A percentile compares a stretch with the other conserved stretches of the same genome.
phyloP scores from a whole-genome alignment of 35 echinoderm and acorn worm genomes.

The Ophiothrix spiculata region DNA sequence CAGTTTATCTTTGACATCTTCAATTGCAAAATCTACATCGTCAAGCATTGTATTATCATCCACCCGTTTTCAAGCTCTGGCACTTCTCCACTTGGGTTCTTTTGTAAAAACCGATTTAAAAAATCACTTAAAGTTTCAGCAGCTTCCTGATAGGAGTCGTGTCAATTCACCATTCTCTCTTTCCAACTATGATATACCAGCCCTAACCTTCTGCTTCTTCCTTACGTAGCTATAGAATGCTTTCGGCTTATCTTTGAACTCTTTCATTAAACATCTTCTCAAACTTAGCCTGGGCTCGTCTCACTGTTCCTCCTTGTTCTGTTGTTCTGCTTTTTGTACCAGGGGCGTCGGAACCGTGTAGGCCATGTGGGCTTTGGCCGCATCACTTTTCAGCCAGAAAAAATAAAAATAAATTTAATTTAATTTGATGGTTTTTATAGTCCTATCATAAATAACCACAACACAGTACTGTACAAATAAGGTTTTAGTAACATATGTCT shows the following conservation, averaged over 20 bases:
- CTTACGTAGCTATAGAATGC: conserved; percentile 32
- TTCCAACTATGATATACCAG: neutral
- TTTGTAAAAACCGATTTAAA: neutral
- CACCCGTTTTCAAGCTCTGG: neutral
- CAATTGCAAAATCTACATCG: neutral
- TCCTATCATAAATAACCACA: too few species aligned
- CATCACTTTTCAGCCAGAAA: too few species aligned
- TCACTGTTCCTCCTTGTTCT: conserved; percentile 14
- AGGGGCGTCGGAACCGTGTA: too few species aligned
- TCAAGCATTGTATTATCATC: neutral
- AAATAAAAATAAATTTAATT: too few species aligned
- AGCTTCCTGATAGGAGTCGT: neutral
- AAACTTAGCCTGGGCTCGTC: conserved; percentile 13
- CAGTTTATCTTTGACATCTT: conserved; percentile 11
- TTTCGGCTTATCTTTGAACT: conserved; percentile 12
- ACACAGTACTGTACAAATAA: too few species aligned
- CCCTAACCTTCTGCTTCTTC: conserved; percentile 11
- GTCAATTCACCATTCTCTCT: neutral
- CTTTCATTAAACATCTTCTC: neutral
- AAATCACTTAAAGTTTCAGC: neutral
- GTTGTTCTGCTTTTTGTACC: too few species aligned
- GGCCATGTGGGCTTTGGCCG: too few species aligned
- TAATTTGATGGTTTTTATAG: too few species aligned
- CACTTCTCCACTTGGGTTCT: conserved; percentile 2
- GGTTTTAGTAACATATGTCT: too few species aligned